Evolutionary conservation across 2,113 vertebrate species (phyloP), one percentile per base, ranked within the genome.

Genomic region (Noctilio leporinus): DNA sequence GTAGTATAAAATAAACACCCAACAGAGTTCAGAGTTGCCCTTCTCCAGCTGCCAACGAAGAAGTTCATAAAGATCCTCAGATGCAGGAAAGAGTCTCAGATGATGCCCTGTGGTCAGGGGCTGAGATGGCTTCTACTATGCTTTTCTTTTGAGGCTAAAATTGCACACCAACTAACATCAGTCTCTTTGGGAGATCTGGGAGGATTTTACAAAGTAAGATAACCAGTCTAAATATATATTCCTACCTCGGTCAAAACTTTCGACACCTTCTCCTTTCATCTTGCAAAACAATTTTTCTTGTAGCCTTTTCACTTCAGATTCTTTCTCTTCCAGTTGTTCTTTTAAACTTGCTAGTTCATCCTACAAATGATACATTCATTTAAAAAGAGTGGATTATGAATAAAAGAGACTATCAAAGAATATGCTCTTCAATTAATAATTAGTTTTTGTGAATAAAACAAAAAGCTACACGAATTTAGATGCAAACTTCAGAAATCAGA

Each of bases 281-380:
- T 98, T 99, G 97, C 98, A 98, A 92, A 98, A 97, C 35, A 99
- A 80, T 88, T 99, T 99, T 45, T 99, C 99, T 14, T 99, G 99
- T n/a, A 99, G 78, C 53, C 98, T 98, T 96, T 98, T 99, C 75
- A 99, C 98, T 93, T 99, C 99, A 0, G 97, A 97, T 87, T 99
- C 99, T 96, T 98, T 99, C 96, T 99, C 98, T 96, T 99, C 99
- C 90, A 99, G 98, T 92, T 99, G 99, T 93, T 99, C 99, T 98
- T 98, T 99, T 97, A 99, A 97, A 73, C 98, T 96, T 53, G 97
- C 94, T n/a, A 99, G 97, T 86, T 99, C 99, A 89, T 99, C 99
- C 99, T 99, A 94, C 28, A 96, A 93, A 94, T 73, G 17, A 95
- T 1, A 95, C 19, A 81, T 62, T 26, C 20, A 35, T 64, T 83